Evolutionary conservation across 2,888 invertebrate genomes (phyloP).

Genomic region (Anthrax anthrax): DNA sequence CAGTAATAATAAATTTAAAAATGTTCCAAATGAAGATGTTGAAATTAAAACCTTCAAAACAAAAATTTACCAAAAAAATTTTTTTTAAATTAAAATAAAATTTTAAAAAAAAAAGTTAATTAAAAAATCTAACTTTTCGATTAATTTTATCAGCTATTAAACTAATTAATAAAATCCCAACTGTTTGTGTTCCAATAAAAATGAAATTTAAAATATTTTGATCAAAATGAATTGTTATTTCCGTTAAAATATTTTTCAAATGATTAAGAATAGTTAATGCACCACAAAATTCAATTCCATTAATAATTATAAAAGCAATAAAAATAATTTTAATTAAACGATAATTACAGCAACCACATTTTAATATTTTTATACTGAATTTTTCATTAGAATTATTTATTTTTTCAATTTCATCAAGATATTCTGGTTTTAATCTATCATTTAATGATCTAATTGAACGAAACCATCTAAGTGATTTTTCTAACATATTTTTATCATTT

Average conservation of each 20-base stretch:
- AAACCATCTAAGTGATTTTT: constrained; percentile 28
- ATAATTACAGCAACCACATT: background rate
- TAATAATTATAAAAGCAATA: constrained; percentile 19
- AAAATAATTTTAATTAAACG: constrained; percentile 6
- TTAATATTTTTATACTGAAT: background rate
- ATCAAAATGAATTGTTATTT: constrained; percentile 12
- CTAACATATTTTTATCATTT: constrained; percentile 18
- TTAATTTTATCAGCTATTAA: constrained; percentile 18
- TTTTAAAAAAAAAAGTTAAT: background rate
- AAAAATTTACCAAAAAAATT: background rate
- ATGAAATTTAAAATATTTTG: constrained; percentile 18
- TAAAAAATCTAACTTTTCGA: too few relatives aligned
- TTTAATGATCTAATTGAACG: constrained; percentile 26
- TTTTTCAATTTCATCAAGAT: constrained; percentile 19
- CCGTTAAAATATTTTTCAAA: constrained; percentile 18
- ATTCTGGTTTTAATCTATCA: constrained; percentile 22
- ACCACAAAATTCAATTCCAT: constrained; percentile 24
- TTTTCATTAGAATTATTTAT: constrained; percentile 12
- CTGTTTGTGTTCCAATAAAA: constrained; percentile 19
- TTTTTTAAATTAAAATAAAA: background rate
- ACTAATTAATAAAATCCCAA: constrained; percentile 19
- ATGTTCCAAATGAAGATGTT: constrained; percentile 4
- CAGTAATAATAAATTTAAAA: constrained; percentile 1
- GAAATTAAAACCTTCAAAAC: background rate
- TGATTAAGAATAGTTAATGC: constrained; percentile 24